A percentile compares a stretch with the other conserved stretches of the same genome.
Conservation (phyloP, 2,113 vertebrate species). For the Perca flavescens region DNA sequence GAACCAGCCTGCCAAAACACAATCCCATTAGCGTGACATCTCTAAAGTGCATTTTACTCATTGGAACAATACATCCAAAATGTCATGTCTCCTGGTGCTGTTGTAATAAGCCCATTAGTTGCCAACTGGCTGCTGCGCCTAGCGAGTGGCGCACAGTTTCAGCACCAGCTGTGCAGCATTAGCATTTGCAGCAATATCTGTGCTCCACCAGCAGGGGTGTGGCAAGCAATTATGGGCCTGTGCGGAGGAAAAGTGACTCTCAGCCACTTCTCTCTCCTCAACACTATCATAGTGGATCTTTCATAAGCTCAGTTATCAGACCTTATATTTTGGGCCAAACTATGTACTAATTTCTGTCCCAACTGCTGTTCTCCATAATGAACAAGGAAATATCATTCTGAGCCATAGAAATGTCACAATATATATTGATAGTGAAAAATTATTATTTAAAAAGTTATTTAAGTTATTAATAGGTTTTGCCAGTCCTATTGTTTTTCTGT, state of each 20-base stretch:
- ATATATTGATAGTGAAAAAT: too few relatives aligned
- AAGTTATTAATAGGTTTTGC: background rate
- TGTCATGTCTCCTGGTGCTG: slow-evolving; percentile 77
- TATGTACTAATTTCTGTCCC: background rate
- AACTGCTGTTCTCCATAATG: background rate
- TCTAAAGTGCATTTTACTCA: slow-evolving; percentile 72
- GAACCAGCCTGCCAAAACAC: slow-evolving; percentile 61
- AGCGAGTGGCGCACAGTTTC: slow-evolving; percentile 43
- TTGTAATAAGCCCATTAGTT: slow-evolving; percentile 69
- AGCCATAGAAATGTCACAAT: too few relatives aligned
- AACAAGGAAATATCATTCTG: background rate
- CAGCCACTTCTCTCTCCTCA: slow-evolving; percentile 5
- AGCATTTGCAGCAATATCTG: slow-evolving; percentile 61
- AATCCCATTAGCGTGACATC: slow-evolving; percentile 72
- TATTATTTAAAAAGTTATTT: too few relatives aligned
- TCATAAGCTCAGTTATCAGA: background rate
- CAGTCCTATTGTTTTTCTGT: too few relatives aligned
- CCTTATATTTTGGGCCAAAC: background rate
- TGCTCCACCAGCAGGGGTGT: slow-evolving; percentile 61
- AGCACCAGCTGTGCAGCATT: slow-evolving; percentile 73
- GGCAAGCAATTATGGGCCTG: slow-evolving; percentile 37
- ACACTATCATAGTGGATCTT: slow-evolving; percentile 1
- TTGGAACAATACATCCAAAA: slow-evolving; percentile 68
- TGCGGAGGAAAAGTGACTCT: slow-evolving; percentile 10
- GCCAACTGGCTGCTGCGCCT: slow-evolving; percentile 68